Conservation (phyloP, 2,797 vertebrate genomes). For the Pempheris klunzingeri region DNA sequence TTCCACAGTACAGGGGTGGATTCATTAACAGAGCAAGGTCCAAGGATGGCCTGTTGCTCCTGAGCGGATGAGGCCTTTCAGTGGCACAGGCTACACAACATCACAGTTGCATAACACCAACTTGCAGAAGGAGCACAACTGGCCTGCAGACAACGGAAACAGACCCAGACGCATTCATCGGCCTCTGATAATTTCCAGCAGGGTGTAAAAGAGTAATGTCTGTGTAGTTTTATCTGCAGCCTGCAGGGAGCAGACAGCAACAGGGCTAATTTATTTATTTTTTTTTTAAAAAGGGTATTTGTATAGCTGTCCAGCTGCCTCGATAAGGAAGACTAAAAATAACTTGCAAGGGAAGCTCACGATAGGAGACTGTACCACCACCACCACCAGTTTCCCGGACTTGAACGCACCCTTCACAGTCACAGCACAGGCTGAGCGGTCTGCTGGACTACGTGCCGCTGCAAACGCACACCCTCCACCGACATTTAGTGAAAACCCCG, state of each 20-base stretch:
- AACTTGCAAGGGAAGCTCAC: neutral
- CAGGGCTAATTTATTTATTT: too few relatives aligned
- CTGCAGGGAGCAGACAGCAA: constrained; percentile 45
- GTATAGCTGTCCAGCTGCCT: neutral
- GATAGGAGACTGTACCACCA: neutral
- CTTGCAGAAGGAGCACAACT: constrained; percentile 27
- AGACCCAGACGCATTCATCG: constrained; percentile 20
- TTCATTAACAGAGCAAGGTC: constrained; percentile 61
- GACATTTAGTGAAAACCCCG: neutral
- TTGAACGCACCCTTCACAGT: constrained; percentile 59
- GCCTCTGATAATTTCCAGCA: neutral
- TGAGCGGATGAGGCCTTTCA: constrained; percentile 12
- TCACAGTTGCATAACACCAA: constrained; percentile 57
- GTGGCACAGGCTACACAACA: constrained; percentile 8
- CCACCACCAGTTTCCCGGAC: neutral
- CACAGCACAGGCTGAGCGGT: constrained; percentile 21
- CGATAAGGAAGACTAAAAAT: neutral
- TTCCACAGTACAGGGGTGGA: constrained; percentile 20
- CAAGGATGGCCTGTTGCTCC: constrained; percentile 38
- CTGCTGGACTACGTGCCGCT: constrained; percentile 81
- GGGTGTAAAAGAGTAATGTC: neutral
- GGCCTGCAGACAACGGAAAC: constrained; percentile 21
- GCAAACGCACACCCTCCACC: constrained; percentile 64
- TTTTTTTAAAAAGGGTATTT: too few relatives aligned
- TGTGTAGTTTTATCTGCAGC: neutral